Percentiles rank a stretch among this genome's conserved stretches.
Conservation (phyloP, 2,888 invertebrate species). For the Prosapia bicincta region DNA sequence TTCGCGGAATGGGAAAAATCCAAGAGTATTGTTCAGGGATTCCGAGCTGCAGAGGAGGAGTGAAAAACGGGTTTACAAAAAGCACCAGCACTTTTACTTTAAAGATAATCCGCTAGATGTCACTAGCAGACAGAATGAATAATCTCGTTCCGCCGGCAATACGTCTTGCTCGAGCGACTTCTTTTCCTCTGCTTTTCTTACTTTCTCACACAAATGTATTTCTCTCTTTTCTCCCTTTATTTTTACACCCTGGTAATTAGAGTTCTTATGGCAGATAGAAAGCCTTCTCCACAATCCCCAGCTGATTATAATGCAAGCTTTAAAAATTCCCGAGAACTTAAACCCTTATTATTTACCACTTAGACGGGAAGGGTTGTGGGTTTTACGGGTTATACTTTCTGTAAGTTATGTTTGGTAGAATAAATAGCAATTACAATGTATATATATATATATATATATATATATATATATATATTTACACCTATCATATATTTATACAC, state of each 20-base stretch:
- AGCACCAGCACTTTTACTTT: conserved; percentile 7
- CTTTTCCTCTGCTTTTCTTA: not conserved
- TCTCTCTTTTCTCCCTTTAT: not conserved
- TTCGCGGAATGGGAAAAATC: conserved; percentile 25
- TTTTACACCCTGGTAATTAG: not conserved
- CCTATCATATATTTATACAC: too few relatives aligned
- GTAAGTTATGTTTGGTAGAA: not conserved
- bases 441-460: too few relatives aligned
- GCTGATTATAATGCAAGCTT: not conserved
- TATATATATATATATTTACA: too few relatives aligned
- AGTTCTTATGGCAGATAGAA: not conserved
- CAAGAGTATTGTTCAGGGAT: conserved; percentile 14
- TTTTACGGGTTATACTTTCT: not conserved
- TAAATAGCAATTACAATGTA: too few relatives aligned
- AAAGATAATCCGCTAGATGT: conserved; percentile 24
- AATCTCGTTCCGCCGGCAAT: not conserved
- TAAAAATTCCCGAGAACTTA: not conserved
- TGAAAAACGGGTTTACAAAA: conserved; percentile 19
- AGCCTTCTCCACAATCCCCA: not conserved
- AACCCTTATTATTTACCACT: not conserved
- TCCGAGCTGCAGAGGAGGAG: conserved; percentile 13
- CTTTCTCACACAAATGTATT: not conserved
- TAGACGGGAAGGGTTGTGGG: not conserved
- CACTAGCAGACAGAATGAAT: conserved; percentile 24
- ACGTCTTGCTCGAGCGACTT: not conserved